Base-by-base conservation (phyloP, 1,140 invertebrate genomes). In the Dendroctonus ponderosae region DNA sequence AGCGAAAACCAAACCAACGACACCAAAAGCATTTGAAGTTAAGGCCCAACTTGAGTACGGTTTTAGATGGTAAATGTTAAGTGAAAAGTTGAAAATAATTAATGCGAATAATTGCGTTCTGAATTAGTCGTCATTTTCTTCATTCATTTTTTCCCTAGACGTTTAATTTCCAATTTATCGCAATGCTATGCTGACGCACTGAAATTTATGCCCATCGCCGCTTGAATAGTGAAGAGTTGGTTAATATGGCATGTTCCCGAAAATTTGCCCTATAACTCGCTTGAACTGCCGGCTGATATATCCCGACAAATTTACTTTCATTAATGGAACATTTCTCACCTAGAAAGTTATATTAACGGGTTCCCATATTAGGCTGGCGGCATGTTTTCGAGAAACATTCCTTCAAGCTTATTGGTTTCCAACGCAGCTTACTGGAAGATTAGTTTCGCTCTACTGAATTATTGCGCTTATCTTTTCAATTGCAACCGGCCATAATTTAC, bases 341-440 rank as follows among this genome's bases (percentile, higher is more conserved):
- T 12, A 46, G 43, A 46, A 46, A 46, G 43, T 46, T 46, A 46
- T 46, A 46, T 46, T 46, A 46, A 46, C 43, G 43, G 43, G 12
- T 46, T 46, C 43, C 43, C 2, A 46, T 46, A 46, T 46, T 46
- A 46, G 4, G 43, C 12, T 12, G 43, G 43, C 8, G 43, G 43
- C 26, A 26, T 26, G 26, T 26, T 26, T 26, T 26, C 26, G 26
- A 26, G 26, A 26, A 26, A 26, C 26, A 26, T 26, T 26, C 26
- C 26, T 26, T 26, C 26, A 26, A 26, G 26, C 26, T 26, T 26
- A 26, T 26, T 26, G 26, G 26, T 26, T 26, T 26, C 26, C 26
- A 26, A 26, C 1, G 26, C 26, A 26, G 26, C 26, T 26, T 26
- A 26, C 3, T 26, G 26, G 26, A 26, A 26, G 26, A 26, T 26